phyloP scores from a whole-genome alignment of 2,888 invertebrate species.

The Eretmocerus hayati region DNA sequence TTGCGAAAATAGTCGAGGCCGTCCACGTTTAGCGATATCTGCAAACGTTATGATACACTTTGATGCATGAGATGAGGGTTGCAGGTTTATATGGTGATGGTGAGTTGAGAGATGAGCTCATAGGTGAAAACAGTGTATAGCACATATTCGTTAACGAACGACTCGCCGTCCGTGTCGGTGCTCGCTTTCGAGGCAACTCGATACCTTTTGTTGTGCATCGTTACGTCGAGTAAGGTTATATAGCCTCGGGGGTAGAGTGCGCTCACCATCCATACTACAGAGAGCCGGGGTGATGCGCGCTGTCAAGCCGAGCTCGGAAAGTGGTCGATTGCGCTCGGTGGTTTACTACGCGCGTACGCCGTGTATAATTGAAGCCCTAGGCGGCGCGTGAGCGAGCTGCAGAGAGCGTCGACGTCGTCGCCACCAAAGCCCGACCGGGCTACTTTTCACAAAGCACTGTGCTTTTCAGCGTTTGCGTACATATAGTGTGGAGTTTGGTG shows the following conservation, averaged over 20 bases:
- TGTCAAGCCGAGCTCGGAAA: slow-evolving; percentile 20
- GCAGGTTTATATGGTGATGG: no score
- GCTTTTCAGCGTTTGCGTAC: no score
- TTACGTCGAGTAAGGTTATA: slow-evolving; percentile 29
- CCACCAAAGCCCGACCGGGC: no score
- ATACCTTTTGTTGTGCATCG: slow-evolving; percentile 40
- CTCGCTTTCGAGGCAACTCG: slow-evolving; percentile 34
- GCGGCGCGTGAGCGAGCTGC: no score
- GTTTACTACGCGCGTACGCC: slow-evolving; percentile 18
- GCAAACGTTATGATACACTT: no score
- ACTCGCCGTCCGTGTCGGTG: not conserved
- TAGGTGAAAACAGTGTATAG: slow-evolving; percentile 15
- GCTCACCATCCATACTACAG: slow-evolving; percentile 8
- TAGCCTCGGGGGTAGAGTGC: slow-evolving; percentile 29
- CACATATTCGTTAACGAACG: slow-evolving; percentile 38
- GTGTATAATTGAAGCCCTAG: slow-evolving; percentile 33
- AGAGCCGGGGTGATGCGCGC: not conserved
- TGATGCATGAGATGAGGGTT: no score
- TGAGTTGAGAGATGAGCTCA: slow-evolving; percentile 22
- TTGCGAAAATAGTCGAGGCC: no score
- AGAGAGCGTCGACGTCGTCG: no score
- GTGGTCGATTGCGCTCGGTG: slow-evolving; percentile 36
- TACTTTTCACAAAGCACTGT: no score
- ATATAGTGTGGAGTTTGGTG: no score
- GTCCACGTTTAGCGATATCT: no score